These are phyloP conservation scores for Microcebus griseorufus DNA, from an alignment of 2,113 vertebrate species.

Conservation along the genomic window DNA sequence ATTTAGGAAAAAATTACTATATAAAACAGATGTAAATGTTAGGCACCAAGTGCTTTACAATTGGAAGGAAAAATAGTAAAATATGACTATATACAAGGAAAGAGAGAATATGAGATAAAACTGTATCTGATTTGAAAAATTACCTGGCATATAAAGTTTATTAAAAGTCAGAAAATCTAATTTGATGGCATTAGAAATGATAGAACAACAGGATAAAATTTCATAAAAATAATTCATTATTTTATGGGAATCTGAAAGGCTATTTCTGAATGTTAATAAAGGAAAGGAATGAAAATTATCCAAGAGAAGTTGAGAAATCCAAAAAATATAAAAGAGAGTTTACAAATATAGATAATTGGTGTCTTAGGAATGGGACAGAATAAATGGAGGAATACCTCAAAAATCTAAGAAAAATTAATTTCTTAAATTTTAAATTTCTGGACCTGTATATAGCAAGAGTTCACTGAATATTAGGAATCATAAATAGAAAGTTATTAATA, in stretches of 20 bases:
- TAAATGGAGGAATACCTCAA: background rate
- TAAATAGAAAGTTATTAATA: background rate
- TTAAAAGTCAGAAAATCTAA: background rate
- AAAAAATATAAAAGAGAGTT: background rate
- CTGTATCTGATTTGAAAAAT: background rate
- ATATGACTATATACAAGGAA: background rate
- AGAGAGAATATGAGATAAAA: background rate
- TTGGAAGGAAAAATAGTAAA: background rate
- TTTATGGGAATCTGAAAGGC: background rate
- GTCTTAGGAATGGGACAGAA: background rate
- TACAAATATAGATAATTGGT: background rate
- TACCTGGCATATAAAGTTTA: background rate
- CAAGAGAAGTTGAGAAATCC: background rate
- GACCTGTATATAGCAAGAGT: background rate
- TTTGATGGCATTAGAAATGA: background rate
- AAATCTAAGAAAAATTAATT: background rate
- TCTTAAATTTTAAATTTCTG: background rate
- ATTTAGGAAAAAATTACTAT: background rate
- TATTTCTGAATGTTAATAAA: background rate
- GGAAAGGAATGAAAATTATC: background rate
- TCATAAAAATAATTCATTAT: background rate
- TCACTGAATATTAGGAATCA: background rate
- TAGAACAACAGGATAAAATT: background rate
- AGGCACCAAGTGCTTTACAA: background rate
- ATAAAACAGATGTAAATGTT: background rate